Conservation (phyloP, 2,797 vertebrate species). For the Falco biarmicus region DNA sequence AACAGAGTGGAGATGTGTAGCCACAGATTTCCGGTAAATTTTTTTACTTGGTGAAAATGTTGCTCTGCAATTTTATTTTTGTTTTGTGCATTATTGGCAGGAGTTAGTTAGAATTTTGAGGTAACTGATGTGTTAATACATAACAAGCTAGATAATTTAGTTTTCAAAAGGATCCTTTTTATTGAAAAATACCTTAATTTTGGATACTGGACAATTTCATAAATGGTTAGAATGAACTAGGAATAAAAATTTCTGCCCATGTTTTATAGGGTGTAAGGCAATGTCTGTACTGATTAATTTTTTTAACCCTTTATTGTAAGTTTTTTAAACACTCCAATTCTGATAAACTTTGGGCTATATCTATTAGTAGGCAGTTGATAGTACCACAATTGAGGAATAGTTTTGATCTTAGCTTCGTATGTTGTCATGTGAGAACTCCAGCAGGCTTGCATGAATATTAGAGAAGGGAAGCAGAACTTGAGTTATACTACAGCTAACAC, state of each 20-base stretch:
- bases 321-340: not conserved
- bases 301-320: slow-evolving; percentile 70
- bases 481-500: not conserved
- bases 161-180: slow-evolving; percentile 4
- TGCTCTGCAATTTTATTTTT: not conserved
- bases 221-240: not conserved
- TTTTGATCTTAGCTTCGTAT: slow-evolving; percentile 42
- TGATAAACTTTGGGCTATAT: not conserved
- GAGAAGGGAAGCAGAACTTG: not conserved
- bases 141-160: not conserved
- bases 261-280: slow-evolving; percentile 6
- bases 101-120: not conserved
- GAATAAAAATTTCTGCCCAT: not conserved
- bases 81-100: not conserved
- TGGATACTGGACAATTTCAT: slow-evolving; percentile 1
- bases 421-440: slow-evolving; percentile 4
- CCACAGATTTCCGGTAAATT: not conserved
- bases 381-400: slow-evolving; percentile 10
- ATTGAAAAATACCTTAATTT: slow-evolving; percentile 30
- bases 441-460: not conserved
- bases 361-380: not conserved
- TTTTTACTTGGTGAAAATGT: not conserved
- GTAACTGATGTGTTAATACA: not conserved
- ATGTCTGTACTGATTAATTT: not conserved
- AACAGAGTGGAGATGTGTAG: not conserved